phyloP scores from a whole-genome alignment of 2,888 invertebrate species.

The Myopa tessellatipennis region DNA sequence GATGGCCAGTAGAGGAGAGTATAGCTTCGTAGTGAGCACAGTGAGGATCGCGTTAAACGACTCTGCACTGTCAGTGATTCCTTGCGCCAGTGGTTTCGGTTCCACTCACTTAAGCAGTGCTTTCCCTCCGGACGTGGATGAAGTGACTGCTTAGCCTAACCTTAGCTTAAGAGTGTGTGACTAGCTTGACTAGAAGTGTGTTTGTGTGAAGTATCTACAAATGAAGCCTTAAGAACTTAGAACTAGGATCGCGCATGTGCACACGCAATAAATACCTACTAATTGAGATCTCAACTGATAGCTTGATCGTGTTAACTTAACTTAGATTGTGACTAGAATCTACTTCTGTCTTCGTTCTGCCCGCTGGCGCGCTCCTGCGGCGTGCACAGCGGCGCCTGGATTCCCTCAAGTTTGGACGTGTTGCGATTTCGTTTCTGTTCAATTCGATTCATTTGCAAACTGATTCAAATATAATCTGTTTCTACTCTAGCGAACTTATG shows the following conservation, averaged over 20 bases:
- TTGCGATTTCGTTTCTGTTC: slow-evolving; percentile 49
- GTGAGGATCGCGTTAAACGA: no score
- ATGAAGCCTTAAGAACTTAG: not conserved
- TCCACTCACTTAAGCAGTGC: no score
- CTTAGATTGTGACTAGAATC: slow-evolving; percentile 51
- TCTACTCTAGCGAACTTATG: not conserved
- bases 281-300: slow-evolving; percentile 22
- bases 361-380: not conserved
- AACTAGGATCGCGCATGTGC: not conserved
- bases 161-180: slow-evolving; percentile 16
- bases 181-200: slow-evolving; percentile 38
- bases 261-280: not conserved
- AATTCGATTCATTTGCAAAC: slow-evolving; percentile 24
- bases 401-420: slow-evolving; percentile 53
- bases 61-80: no score
- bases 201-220: slow-evolving; percentile 32
- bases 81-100: no score
- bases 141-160: slow-evolving; percentile 30
- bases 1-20: no score
- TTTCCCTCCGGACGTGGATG: not conserved
- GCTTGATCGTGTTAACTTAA: slow-evolving; percentile 12
- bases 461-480: not conserved
- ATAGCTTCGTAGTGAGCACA: no score
- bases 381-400: slow-evolving; percentile 7
- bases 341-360: slow-evolving; percentile 40